phyloP scores from a whole-genome alignment of 2,888 invertebrate species.

The Sturmia bella region DNA sequence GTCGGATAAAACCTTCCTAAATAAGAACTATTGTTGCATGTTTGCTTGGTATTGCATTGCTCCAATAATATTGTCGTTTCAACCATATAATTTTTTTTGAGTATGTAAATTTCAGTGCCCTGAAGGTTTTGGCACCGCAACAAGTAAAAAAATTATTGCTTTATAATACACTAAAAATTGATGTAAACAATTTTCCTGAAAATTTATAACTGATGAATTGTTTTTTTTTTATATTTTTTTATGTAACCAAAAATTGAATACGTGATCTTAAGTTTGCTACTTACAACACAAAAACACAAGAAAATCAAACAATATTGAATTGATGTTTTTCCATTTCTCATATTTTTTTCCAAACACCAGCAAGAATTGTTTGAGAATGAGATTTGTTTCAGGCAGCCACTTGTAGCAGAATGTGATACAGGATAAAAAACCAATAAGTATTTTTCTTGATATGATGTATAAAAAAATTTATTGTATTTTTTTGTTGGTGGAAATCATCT shows the following conservation, averaged over 20 bases:
- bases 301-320: constrained; percentile 8
- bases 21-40: no score
- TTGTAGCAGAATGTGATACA: constrained; percentile 59
- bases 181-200: constrained; percentile 54
- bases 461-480: constrained; percentile 38
- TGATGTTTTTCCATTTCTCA: constrained; percentile 36
- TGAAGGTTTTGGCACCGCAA: no score
- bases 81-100: no score
- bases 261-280: constrained; percentile 61
- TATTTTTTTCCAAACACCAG: constrained; percentile 34
- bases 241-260: constrained; percentile 65
- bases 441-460: constrained; percentile 23
- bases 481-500: constrained; percentile 4
- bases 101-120: no score
- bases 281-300: neutral
- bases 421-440: constrained; percentile 24
- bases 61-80: no score
- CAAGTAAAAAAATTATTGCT: no score
- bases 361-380: constrained; percentile 19
- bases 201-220: constrained; percentile 66
- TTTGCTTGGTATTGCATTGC: no score
- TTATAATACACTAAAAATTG: constrained; percentile 18
- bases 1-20: no score
- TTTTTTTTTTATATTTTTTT: constrained; percentile 64
- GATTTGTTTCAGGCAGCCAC: constrained; percentile 38